Evolutionary conservation across 2,797 vertebrate genomes (phyloP).

Genomic region (Notoglanidium macrostoma): DNA sequence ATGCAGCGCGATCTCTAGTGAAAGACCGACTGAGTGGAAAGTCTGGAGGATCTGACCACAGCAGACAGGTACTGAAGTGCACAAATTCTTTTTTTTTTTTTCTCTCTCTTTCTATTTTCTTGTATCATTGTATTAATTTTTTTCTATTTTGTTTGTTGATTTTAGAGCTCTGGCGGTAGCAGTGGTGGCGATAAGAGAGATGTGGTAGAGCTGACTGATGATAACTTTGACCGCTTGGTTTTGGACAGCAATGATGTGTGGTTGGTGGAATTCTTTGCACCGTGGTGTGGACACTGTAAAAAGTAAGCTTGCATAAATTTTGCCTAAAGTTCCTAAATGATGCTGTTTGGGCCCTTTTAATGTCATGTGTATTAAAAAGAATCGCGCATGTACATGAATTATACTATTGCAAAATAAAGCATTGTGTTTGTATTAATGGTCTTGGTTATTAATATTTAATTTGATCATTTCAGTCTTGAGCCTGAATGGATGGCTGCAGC

Average conservation of each 20-base stretch:
- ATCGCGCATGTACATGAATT: neutral
- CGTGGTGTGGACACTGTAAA: conserved; percentile 99
- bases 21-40: conserved; percentile 87
- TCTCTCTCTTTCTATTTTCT: neutral
- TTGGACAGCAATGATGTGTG: conserved; percentile 83
- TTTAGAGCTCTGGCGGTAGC: conserved; percentile 67
- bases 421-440: neutral
- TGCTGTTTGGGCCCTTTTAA: neutral
- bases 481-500: conserved; percentile 96
- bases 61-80: conserved; percentile 72
- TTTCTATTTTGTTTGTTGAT: neutral
- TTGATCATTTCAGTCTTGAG: conserved; percentile 72
- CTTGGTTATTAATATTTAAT: neutral
- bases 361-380: neutral
- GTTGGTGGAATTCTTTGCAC: conserved; percentile 98
- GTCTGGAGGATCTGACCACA: conserved; percentile 81
- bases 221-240: conserved; percentile 88
- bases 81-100: neutral
- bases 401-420: neutral
- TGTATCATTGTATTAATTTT: neutral
- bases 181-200: conserved; percentile 78
- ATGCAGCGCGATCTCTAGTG: conserved; percentile 80
- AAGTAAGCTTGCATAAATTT: conserved; percentile 77
- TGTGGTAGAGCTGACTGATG: conserved; percentile 90
- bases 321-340: neutral